Evolutionary conservation across 1,140 invertebrate genomes (phyloP), one percentile per base, ranked within the genome.

Genomic region (Elymnias hypermnestra): DNA sequence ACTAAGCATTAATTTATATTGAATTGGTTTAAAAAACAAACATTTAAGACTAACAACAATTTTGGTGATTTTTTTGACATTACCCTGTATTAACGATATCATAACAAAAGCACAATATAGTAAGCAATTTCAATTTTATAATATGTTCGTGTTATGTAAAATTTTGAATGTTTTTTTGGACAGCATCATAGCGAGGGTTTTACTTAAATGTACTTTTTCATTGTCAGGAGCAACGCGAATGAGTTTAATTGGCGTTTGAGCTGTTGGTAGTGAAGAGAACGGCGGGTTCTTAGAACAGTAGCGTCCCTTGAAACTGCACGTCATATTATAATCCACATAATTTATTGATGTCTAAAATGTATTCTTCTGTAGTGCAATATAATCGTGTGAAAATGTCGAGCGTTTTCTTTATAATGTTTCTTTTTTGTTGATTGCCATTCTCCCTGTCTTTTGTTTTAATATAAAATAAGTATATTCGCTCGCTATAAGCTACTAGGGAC

Each of bases 211-310:
- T 45, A 26, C 21, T 45, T 45, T 45, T 45, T 37, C 15, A 45
- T 45, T 26, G 23, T 44, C 37, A 39, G 37, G 37, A 39, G 37
- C 21, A 25, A 10, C 37, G 37, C 37, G 37, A 39, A 25, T 39
- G 37, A 39, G 37, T 39, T 25, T 19, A 25, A 39, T 39, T 39
- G 37, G 37, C 37, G 37, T 25, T 25, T 35, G 23, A 25, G 37
- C 37, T 23, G 19, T 25, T n/a, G 21, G 21, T 25, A 39, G 37
- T 35, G 41, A 18, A 44, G 41, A 44, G 17, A 22, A 35, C 41
- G 41, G 29, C 29, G 29, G 25, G 29, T 44, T 44, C 29, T 44
- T 44, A 44, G 41, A 44, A 44, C 41, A n/a, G 39, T 44, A 35
- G 31, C 41, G 41, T 44, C 41, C 15, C 26, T 29, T 29, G 9